phyloP scores from a whole-genome alignment of 2,113 vertebrate genomes.

The Smithornis capensis region DNA sequence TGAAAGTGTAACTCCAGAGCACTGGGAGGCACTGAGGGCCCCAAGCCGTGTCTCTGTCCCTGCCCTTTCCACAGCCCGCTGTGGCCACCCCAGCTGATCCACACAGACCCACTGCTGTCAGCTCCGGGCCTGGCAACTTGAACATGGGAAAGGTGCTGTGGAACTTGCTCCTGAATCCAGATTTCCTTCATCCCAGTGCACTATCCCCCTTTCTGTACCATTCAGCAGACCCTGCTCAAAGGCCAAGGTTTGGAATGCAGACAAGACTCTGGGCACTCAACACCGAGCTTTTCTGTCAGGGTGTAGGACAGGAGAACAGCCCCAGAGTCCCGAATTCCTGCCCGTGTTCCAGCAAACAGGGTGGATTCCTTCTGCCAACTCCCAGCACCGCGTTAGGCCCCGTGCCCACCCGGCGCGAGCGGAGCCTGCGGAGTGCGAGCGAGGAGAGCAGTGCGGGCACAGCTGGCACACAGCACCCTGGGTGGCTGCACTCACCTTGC shows the following conservation, averaged over 20 bases:
- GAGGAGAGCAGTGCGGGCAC: not conserved
- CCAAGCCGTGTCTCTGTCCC: accelerated
- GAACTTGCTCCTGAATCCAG: not conserved
- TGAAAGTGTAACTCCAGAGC: not conserved
- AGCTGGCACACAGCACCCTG: no score
- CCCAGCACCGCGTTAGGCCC: accelerated
- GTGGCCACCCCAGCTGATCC: not conserved
- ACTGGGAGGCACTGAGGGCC: not conserved
- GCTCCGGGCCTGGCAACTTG: accelerated
- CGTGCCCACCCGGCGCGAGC: no score
- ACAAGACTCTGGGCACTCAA: not conserved
- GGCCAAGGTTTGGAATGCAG: not conserved
- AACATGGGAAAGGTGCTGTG: not conserved
- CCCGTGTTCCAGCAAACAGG: accelerated
- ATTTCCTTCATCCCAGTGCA: accelerated
- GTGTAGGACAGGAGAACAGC: accelerated
- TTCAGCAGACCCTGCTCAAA: not conserved
- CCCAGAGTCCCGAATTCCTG: not conserved
- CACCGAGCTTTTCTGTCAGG: not conserved
- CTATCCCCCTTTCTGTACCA: not conserved
- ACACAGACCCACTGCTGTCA: accelerated
- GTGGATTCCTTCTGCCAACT: not conserved
- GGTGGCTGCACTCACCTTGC: conserved; percentile 90
- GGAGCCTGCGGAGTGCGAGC: not conserved
- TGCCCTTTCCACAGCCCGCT: not conserved